phyloP scores from a whole-genome alignment of 2,888 invertebrate genomes.

The Bibio marci region DNA sequence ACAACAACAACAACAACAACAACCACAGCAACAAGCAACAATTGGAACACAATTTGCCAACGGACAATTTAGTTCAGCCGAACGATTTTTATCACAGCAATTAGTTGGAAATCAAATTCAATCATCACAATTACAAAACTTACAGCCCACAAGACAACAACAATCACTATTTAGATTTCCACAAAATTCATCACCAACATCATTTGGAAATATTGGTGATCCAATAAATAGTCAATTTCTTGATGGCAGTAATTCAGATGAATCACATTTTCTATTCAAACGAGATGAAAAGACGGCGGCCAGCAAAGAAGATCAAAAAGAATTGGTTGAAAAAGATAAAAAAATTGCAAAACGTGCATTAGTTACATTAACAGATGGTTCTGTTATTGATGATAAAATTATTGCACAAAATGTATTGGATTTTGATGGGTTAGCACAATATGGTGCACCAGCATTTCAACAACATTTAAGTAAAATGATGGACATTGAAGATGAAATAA shows the following conservation, averaged over 20 bases:
- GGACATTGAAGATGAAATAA: slow-evolving; percentile 26
- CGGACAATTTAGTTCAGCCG: slow-evolving; percentile 41
- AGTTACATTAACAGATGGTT: slow-evolving; percentile 46
- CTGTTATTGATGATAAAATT: slow-evolving; percentile 45
- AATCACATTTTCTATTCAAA: slow-evolving; percentile 9
- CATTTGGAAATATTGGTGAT: slow-evolving; percentile 20
- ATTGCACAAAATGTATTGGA: slow-evolving; percentile 24
- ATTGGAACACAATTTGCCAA: slow-evolving; percentile 38
- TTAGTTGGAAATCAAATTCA: slow-evolving; percentile 15
- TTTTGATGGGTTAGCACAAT: slow-evolving; percentile 46
- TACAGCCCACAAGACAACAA: no score
- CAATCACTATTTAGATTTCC: background rate
- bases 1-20: background rate
- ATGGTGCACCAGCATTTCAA: slow-evolving; percentile 48
- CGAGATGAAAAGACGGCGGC: slow-evolving; percentile 13
- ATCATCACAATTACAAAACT: slow-evolving; percentile 1
- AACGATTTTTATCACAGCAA: slow-evolving; percentile 38
- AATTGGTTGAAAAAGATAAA: slow-evolving; percentile 16
- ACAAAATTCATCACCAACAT: slow-evolving; percentile 4
- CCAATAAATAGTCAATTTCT: slow-evolving; percentile 46
- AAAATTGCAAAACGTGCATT: slow-evolving; percentile 48
- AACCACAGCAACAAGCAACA: slow-evolving; percentile 15
- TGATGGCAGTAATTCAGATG: slow-evolving; percentile 28
- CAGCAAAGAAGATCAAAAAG: slow-evolving; percentile 1
- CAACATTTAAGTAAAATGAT: slow-evolving; percentile 33